Conservation (phyloP, 1,140 invertebrate genomes). For the Brachionus angularis region DNA sequence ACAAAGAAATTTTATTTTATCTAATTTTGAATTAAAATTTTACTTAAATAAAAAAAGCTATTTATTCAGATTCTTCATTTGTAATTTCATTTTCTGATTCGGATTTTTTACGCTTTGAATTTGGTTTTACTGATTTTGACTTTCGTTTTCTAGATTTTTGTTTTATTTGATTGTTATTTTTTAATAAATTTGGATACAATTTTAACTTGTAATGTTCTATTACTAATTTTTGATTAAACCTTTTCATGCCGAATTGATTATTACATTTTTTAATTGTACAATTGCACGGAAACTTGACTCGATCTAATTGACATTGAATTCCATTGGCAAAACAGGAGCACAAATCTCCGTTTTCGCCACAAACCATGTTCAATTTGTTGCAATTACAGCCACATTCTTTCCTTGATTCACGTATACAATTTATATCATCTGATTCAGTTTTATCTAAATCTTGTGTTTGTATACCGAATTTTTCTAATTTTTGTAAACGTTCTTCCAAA, state of each 20-base stretch:
- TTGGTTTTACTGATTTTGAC: too few relatives aligned
- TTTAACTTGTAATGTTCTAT: conserved; percentile 1
- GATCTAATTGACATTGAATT: conserved; percentile 93
- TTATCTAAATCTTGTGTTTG: conserved; percentile 73
- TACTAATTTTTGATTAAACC: conserved; percentile 20
- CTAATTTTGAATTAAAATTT: too few relatives aligned
- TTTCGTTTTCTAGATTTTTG: too few relatives aligned
- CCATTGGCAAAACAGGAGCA: conserved; percentile 87
- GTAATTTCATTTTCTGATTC: too few relatives aligned
- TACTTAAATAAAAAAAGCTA: too few relatives aligned
- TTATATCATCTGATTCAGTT: conserved; percentile 86
- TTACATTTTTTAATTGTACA: conserved; percentile 88
- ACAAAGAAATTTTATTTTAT: too few relatives aligned
- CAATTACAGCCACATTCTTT: conserved; percentile 88
- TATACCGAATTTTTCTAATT: neutral
- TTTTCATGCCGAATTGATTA: conserved; percentile 70
- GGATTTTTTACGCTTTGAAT: too few relatives aligned
- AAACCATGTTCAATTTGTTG: conserved; percentile 67
- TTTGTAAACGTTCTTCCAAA: conserved; percentile 20
- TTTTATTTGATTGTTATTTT: too few relatives aligned
- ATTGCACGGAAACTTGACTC: conserved; percentile 90
- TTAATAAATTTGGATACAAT: too few relatives aligned
- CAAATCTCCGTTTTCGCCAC: conserved; percentile 76
- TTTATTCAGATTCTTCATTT: too few relatives aligned
- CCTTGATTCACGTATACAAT: conserved; percentile 80